Percentiles rank a stretch among this genome's conserved stretches.
Conservation (phyloP, 2,113 vertebrate species). For the Varanus salvator region DNA sequence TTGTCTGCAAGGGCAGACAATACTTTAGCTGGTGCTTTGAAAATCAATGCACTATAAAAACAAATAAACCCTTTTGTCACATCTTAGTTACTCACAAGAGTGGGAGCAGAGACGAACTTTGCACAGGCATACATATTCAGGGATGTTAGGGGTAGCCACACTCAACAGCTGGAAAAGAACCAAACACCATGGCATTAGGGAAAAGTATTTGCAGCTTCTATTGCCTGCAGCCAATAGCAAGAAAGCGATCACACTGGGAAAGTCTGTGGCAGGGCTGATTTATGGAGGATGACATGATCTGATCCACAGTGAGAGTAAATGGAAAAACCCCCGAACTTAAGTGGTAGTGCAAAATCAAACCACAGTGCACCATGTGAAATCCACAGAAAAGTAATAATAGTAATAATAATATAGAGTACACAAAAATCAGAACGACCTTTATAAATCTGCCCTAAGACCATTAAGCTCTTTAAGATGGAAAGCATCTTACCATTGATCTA, state of each 20-base stretch:
- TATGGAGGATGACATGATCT: neutral
- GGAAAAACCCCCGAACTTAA: neutral
- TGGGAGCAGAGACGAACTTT: constrained; percentile 85
- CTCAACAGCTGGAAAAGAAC: constrained; percentile 58
- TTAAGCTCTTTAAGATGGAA: neutral
- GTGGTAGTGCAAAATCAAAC: neutral
- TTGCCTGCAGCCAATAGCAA: neutral
- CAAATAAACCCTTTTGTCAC: too few species aligned
- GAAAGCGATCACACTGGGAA: neutral
- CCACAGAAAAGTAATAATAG: neutral
- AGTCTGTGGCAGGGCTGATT: neutral
- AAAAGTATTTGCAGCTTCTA: neutral
- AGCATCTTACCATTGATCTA: neutral
- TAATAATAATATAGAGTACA: neutral
- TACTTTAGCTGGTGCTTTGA: neutral
- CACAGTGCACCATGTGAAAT: neutral
- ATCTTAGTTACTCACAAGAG: constrained; percentile 82
- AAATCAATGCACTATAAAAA: neutral
- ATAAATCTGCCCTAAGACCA: neutral
- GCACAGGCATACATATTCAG: constrained; percentile 88
- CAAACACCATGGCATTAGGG: neutral
- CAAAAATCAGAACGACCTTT: neutral
- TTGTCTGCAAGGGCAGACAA: neutral
- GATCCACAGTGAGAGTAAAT: neutral
- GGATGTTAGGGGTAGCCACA: neutral